Evolutionary conservation across 2,113 vertebrate genomes (phyloP).

Genomic region (Hepsetus odoe): DNA sequence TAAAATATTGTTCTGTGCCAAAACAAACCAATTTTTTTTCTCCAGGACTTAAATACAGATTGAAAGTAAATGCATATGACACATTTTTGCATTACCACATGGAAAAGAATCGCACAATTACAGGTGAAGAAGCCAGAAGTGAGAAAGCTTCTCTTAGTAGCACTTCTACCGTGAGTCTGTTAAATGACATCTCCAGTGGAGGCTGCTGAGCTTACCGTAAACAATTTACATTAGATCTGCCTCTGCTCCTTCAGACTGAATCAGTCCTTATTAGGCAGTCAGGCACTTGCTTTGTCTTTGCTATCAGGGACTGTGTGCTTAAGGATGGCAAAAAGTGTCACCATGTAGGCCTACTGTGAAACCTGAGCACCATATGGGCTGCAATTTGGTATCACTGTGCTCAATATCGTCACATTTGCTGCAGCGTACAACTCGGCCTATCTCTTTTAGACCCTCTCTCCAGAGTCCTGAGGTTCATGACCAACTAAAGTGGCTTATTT

Average conservation of each 20-base stretch:
- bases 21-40: too few relatives aligned
- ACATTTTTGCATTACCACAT: too few relatives aligned
- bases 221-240: slow-evolving; percentile 50
- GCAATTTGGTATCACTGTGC: not conserved
- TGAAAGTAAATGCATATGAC: too few relatives aligned
- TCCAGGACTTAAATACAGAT: too few relatives aligned
- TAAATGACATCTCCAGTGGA: slow-evolving; percentile 30
- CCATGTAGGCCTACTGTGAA: not conserved
- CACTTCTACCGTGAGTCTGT: slow-evolving; percentile 6
- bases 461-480: not conserved
- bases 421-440: not conserved
- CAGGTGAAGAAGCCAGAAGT: not conserved
- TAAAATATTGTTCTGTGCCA: too few relatives aligned
- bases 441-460: not conserved
- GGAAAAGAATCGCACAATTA: not conserved
- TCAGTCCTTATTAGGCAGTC: slow-evolving; percentile 48
- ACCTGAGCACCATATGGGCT: not conserved
- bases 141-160: slow-evolving; percentile 1
- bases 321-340: slow-evolving; percentile 4
- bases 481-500: not conserved
- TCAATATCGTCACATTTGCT: not conserved
- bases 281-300: slow-evolving; percentile 6
- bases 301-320: not conserved
- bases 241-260: slow-evolving; percentile 24
- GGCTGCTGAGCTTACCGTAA: slow-evolving; percentile 44